These are phyloP conservation scores for Entomyzon cyanotis DNA, from an alignment of 2,113 vertebrate species.

Conservation along the genomic window DNA sequence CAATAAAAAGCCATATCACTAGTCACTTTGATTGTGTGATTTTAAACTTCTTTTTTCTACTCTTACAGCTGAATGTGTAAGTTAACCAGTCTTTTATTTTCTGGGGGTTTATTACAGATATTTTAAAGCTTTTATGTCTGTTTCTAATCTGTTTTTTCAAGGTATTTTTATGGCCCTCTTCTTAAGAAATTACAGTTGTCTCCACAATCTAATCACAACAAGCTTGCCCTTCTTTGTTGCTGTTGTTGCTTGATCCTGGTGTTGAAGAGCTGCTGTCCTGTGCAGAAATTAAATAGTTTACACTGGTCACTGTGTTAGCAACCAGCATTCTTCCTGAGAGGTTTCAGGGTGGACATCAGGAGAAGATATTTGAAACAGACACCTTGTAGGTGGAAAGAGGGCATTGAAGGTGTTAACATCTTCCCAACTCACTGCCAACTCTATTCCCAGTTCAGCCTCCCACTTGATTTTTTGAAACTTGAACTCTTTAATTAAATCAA, in stretches of 20 bases:
- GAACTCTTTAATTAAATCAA: constrained; percentile 12
- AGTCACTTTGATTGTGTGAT: not conserved
- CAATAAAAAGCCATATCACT: not conserved
- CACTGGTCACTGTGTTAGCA: not conserved
- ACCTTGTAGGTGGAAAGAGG: not conserved
- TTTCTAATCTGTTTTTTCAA: not conserved
- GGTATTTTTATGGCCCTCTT: not conserved
- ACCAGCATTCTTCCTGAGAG: not conserved
- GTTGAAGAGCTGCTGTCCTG: not conserved
- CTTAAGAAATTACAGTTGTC: not conserved
- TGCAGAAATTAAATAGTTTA: not conserved
- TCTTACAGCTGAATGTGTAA: not conserved
- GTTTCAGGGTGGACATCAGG: not conserved
- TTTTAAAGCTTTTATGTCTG: not conserved
- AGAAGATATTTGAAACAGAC: not conserved
- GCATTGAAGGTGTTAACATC: not conserved
- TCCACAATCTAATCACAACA: not conserved
- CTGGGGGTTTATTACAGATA: not conserved
- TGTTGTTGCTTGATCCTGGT: not conserved
- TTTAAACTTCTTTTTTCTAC: not conserved
- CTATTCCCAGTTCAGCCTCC: not conserved
- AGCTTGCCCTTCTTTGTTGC: not conserved
- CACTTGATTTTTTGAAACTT: constrained; percentile 14
- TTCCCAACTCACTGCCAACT: not conserved
- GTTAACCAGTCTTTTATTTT: not conserved